phyloP scores from a whole-genome alignment of 2,888 invertebrate genomes.

The Macropis europaea region DNA sequence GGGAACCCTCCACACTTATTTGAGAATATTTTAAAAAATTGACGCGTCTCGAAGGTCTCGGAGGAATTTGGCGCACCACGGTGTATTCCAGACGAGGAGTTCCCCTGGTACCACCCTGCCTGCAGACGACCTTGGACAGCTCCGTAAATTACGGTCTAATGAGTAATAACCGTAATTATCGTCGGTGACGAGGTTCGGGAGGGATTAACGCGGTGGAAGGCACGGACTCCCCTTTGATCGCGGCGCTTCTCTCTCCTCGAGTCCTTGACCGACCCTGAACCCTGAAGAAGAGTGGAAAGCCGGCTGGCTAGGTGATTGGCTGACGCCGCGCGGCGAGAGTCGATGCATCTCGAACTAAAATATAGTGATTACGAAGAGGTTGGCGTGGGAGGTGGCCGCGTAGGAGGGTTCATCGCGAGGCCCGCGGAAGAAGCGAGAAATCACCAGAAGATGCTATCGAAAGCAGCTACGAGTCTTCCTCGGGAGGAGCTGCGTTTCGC shows the following conservation, averaged over 20 bases:
- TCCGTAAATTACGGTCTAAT: conserved; percentile 45
- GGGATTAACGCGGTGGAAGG: conserved; percentile 21
- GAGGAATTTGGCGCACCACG: background rate
- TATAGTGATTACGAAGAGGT: conserved; percentile 70
- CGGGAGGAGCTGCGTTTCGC: background rate
- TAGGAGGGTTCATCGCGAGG: conserved; percentile 18
- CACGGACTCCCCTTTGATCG: conserved; percentile 5
- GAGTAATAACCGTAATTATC: conserved; percentile 58
- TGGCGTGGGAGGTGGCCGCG: conserved; percentile 45
- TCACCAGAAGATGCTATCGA: conserved; percentile 32
- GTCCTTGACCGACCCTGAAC: conserved; percentile 80
- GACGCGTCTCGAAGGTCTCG: too few relatives aligned
- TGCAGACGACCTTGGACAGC: conserved; percentile 23
- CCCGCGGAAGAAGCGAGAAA: conserved; percentile 36
- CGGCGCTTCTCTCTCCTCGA: conserved; percentile 53
- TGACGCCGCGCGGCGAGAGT: conserved; percentile 62
- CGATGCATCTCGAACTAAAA: conserved; percentile 71
- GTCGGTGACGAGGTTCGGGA: conserved; percentile 26
- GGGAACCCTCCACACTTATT: too few relatives aligned
- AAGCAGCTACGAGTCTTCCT: conserved; percentile 16
- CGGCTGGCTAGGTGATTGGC: conserved; percentile 61
- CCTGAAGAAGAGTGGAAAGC: conserved; percentile 72
- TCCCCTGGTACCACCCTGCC: too few relatives aligned
- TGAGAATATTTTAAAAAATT: too few relatives aligned
- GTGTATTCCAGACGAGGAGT: too few relatives aligned